phyloP scores from a whole-genome alignment of 2,113 vertebrate species.

The Ictalurus punctatus region DNA sequence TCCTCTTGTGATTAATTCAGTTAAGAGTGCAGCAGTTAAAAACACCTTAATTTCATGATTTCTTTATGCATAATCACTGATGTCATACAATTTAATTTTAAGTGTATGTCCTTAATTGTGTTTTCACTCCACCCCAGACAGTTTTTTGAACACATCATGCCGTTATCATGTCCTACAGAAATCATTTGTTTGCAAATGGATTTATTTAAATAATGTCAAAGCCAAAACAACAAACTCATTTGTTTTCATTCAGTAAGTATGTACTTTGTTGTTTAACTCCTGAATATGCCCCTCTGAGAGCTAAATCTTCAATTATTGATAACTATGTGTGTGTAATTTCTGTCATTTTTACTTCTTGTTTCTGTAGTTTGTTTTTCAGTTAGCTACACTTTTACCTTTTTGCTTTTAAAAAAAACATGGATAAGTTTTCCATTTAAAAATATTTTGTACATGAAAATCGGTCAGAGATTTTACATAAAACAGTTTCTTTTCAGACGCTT shows the following conservation, averaged over 20 bases:
- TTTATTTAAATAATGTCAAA: not conserved
- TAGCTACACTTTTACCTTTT: not conserved
- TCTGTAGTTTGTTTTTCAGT: not conserved
- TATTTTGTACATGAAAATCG: not conserved
- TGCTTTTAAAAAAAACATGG: not conserved
- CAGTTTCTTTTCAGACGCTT: not conserved
- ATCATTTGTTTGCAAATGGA: conserved; percentile 49
- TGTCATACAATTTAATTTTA: not conserved
- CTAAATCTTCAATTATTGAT: not conserved
- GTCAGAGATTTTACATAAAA: not conserved
- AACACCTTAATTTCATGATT: not conserved
- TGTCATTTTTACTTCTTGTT: not conserved
- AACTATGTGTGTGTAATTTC: not conserved
- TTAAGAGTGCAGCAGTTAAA: not conserved
- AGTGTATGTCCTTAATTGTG: not conserved
- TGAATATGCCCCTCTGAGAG: not conserved
- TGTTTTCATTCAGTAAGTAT: conserved; percentile 47
- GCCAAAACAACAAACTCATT: conserved; percentile 37
- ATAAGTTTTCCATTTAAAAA: not conserved
- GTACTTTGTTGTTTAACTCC: not conserved
- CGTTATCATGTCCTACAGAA: not conserved
- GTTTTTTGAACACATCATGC: conserved; percentile 45
- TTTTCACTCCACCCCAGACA: conserved; percentile 30
- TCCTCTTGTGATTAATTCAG: not conserved
- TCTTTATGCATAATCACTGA: not conserved